A percentile compares a stretch with the other conserved stretches of the same genome.
phyloP scores from a whole-genome alignment of 2,797 vertebrate genomes.

The Sparidentex hasta region DNA sequence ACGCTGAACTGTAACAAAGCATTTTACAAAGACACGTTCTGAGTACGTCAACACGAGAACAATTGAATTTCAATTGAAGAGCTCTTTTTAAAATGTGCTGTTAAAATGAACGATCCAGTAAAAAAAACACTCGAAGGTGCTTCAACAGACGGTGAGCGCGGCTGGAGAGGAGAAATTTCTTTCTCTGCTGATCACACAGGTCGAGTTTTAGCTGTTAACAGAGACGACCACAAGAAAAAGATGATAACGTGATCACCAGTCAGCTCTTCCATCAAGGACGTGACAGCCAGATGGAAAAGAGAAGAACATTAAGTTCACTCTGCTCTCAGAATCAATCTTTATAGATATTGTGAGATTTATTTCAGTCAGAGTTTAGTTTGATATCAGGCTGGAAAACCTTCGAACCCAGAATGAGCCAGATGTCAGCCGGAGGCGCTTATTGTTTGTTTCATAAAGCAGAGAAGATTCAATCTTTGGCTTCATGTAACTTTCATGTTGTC shows the following conservation, averaged over 20 bases:
- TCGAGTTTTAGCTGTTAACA: conserved; percentile 35
- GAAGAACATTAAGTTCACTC: background rate
- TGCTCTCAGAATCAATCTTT: background rate
- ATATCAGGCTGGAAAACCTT: background rate
- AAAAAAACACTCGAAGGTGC: background rate
- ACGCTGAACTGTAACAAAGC: background rate
- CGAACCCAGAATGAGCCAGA: background rate
- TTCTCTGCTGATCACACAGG: background rate
- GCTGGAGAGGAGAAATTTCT: conserved; percentile 24
- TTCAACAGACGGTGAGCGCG: background rate
- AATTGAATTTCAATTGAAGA: background rate
- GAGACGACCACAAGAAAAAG: conserved; percentile 30
- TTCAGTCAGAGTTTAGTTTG: background rate
- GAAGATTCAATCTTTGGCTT: background rate
- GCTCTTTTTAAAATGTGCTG: background rate
- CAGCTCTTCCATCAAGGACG: background rate
- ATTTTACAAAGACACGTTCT: conserved; percentile 11
- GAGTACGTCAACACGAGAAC: background rate
- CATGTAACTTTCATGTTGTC: background rate
- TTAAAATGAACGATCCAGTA: background rate
- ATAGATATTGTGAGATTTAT: background rate
- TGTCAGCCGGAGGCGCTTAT: background rate
- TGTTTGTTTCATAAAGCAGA: conserved; percentile 6
- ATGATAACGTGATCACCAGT: background rate
- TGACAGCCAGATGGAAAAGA: background rate